Evolutionary conservation across 2,888 invertebrate species (phyloP), one percentile per base, ranked within the genome.

Genomic region (Cremastinae sp.): DNA sequence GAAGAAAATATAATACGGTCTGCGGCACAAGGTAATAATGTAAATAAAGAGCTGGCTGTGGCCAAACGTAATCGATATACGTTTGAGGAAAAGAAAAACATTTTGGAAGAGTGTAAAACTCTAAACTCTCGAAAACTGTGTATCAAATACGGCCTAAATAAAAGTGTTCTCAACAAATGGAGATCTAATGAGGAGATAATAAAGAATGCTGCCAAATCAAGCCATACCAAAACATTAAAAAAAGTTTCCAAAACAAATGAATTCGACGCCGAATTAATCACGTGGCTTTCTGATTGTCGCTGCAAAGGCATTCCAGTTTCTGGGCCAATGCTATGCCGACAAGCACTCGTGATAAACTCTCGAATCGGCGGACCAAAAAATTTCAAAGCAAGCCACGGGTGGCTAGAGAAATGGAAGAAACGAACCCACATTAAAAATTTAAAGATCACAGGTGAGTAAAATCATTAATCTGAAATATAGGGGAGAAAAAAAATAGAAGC

Each of bases 211-310:
- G 68, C 68, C 54, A 49, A 68, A 68, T 62, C 20, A n/a, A 61
- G 74, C 62, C 18, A 61, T 62, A 54, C 68, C 7, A 74, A 56
- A 68, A 62, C 53, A 68, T 54, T 56, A 38, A 61, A 68, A 68
- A 74, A 61, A 68, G 18, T 61, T 68, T 47, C 61, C 38, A 54
- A 61, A 74, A 68, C 61, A 54, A 47, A 61, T 14, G 68, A 74
- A 47, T 61, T 74, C 38, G 61, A 68, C 28, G 47, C 47, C 16
- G 74, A 74, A 74, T 74, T 62, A 54, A 68, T 74, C 38, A 59
- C 62, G 61, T 74, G 74, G 74, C 68, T 68, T 74, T 53, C 68
- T 47, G 74, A 61, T 74, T 74, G 74, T 74, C 74, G 68, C 49
- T 20, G 61, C 54, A 74, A 74, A 68, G 74, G 61, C 59, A 61